Evolutionary conservation across 2,888 invertebrate species (phyloP), one percentile per base, ranked within the genome.

Genomic region (Leptopilina drosophilae): DNA sequence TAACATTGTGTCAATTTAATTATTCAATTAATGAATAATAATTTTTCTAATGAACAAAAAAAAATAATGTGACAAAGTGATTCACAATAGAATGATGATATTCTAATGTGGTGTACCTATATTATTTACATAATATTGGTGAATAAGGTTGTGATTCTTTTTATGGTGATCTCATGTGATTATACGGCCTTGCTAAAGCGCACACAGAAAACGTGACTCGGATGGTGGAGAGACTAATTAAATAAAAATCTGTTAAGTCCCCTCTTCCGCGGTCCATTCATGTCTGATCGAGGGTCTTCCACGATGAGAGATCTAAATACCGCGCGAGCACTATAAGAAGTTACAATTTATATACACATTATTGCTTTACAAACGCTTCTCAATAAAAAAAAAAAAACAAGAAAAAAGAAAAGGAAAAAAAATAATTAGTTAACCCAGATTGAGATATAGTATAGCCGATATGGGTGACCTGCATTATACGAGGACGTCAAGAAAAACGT

Each of bases 371-470:
- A 46, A 46, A 46, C 46, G 46, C 46, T 46, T 46, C 46, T 33
- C 33, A 46, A 46, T 83, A 82, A 82, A 84, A 80, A 86, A 85
- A 85, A 83, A 84, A 81, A 79, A 33, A 33, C 3, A 33, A 33
- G 33, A 33, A 33, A 33, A 33, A 33, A 33, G 33, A 33, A 33
- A 33, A 33, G 2, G 33, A 33, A 33, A 33, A 33, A 33, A 33
- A 76, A 82, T 82, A 86, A 87, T 87, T 87, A 86, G 80, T 87
- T 88, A 87, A 89, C 89, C 89, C 81, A 87, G 86, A 88, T 89
- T 87, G 81, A 88, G 86, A 88, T 89, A 82, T 80, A 84, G 80
- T 69, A 77, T 76, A 82, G 84, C 86, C 84, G 83, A 87, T 88
- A 89, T 84, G 86, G 85, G 78, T 85, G 85, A 82, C 87, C 87